Evolutionary conservation across 2,113 vertebrate genomes (phyloP), one percentile per base, ranked within the genome.

Genomic region (Tychaedon coryphoeus): DNA sequence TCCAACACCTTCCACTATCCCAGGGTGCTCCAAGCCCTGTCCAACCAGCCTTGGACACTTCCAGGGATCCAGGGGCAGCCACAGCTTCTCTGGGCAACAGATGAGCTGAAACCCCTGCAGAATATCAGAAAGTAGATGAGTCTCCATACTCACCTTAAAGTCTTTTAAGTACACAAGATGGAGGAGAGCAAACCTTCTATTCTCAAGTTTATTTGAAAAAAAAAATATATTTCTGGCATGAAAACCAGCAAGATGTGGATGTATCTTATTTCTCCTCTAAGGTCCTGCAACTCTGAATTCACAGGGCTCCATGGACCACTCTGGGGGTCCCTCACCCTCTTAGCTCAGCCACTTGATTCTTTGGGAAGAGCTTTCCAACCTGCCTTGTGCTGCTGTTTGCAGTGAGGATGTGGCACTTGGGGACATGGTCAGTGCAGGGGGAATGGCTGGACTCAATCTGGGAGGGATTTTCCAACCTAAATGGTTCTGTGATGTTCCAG

Each of bases 1-100:
- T 1, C 33, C 31, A 36, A 1, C 2, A 19, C 20, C 15, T 45
- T 1, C 54, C n/a, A 31, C 47, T 2, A 0, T 4, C 29, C 54
- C 78, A 90, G 40, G 25, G 0, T 47, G 62, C 40, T 90, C 71
- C 67, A 66, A 80, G 6, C 51, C 12, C 58, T 0, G 0, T 57
- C 74, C 53, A 81, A 0, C 10, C 1, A 1, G 54, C 78, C 47
- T 36, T 9, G 40, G 34, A 2, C 56, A 62, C 4, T 75, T 1
- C 48, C 64, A 70, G 40, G 40, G 40, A 82, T 31, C 54, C 64
- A 70, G 47, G 17, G 24, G 14, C 61, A 74, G n/a, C 38, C 86
- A 47, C 19, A 89, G 61, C 61, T 26, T 26, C 48, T 40, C 60
- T 67, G 51, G 15, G 25, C 26, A 80, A 3, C 11, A 65, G 22